Conservation (phyloP, 2,113 vertebrate species). For the Hippoglossus stenolepis region DNA sequence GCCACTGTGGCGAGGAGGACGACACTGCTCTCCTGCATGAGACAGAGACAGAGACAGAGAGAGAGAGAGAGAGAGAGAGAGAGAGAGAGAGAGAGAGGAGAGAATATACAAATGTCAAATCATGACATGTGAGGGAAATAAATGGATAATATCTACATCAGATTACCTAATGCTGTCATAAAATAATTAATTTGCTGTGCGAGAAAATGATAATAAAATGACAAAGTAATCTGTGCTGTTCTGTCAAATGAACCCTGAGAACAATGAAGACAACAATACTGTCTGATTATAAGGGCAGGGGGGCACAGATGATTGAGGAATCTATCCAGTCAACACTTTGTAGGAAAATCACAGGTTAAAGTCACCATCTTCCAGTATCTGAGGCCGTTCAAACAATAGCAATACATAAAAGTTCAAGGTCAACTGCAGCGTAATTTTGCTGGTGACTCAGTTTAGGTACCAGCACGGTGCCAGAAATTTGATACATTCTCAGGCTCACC, state of each 20-base stretch:
- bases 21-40: slow-evolving; percentile 59
- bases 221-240: background rate
- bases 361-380: no score
- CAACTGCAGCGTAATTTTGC: background rate
- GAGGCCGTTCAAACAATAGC: background rate
- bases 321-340: no score
- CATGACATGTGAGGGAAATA: no score
- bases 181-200: background rate
- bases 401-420: background rate
- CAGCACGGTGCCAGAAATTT: no score
- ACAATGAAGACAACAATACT: slow-evolving; percentile 6
- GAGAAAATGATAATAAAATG: background rate
- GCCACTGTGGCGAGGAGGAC: slow-evolving; percentile 48
- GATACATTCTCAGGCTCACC: no score
- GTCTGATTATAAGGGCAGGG: background rate
- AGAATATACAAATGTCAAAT: slow-evolving; percentile 4
- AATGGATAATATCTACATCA: background rate
- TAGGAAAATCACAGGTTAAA: no score
- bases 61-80: slow-evolving; percentile 39
- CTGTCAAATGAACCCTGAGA: background rate
- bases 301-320: background rate
- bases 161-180: background rate
- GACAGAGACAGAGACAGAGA: slow-evolving; percentile 38
- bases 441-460: no score
- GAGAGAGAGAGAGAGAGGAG: slow-evolving; percentile 41